These are phyloP conservation scores for Manis javanica DNA, from an alignment of 2,797 vertebrate genomes.

Conservation along the genomic window DNA sequence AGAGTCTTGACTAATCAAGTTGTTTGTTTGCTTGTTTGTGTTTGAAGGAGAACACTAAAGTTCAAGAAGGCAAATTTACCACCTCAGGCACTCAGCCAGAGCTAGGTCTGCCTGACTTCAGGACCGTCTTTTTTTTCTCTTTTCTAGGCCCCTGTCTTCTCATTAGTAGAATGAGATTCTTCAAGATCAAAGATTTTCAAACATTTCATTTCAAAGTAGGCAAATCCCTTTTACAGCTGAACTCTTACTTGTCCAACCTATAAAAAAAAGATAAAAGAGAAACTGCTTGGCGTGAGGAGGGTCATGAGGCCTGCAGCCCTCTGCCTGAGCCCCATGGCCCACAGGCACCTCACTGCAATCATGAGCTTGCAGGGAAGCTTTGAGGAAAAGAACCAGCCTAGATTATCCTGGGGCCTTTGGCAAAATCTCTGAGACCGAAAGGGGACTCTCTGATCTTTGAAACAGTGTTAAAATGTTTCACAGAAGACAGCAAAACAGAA, in stretches of 20 bases:
- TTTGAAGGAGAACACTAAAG: not conserved
- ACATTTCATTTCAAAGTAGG: slow-evolving; percentile 32
- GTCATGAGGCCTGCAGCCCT: not conserved
- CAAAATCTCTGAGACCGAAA: not conserved
- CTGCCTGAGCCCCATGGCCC: not conserved
- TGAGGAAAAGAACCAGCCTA: not conserved
- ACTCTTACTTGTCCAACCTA: not conserved
- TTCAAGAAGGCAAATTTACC: not conserved
- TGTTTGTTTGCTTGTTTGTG: not conserved
- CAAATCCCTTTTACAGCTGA: not conserved
- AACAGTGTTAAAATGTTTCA: not conserved
- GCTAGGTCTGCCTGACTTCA: not conserved
- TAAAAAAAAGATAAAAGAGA: slow-evolving; percentile 46
- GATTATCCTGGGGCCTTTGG: not conserved
- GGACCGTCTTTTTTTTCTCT: no score
- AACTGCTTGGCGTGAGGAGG: fast-evolving
- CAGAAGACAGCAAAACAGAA: not conserved
- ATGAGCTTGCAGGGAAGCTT: not conserved
- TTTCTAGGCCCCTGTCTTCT: not conserved
- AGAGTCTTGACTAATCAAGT: not conserved
- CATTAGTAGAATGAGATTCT: not conserved
- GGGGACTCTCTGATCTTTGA: not conserved
- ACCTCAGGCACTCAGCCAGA: not conserved
- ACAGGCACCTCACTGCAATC: fast-evolving
- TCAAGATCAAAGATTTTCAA: slow-evolving; percentile 56